These are phyloP conservation scores for Bombycilla garrulus DNA, from an alignment of 2,113 vertebrate species.

Conservation along the genomic window DNA sequence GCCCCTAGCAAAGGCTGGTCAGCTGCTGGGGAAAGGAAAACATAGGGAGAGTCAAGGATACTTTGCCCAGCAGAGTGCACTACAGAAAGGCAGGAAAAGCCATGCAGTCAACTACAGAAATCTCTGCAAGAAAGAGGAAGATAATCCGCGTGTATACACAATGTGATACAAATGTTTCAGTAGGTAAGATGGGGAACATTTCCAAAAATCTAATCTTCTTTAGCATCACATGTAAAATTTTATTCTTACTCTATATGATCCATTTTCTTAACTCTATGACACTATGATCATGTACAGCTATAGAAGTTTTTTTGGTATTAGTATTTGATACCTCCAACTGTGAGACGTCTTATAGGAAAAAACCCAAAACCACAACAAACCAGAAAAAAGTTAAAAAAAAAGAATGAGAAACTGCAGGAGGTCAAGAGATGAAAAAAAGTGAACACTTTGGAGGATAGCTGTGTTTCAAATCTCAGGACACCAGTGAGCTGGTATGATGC, in stretches of 20 bases:
- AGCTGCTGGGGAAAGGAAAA: not conserved
- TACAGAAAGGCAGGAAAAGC: not conserved
- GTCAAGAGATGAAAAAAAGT: not conserved
- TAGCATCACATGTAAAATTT: not conserved
- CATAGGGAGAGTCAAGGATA: not conserved
- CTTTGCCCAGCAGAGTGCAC: not conserved
- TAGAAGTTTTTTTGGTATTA: not conserved
- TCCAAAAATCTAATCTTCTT: not conserved
- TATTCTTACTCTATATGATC: not conserved
- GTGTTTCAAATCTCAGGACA: not conserved
- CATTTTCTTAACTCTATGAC: not conserved
- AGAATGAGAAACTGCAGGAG: not conserved
- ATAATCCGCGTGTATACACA: not conserved
- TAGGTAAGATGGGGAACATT: not conserved
- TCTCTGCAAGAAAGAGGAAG: not conserved
- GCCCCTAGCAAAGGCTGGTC: not conserved
- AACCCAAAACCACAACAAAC: not conserved
- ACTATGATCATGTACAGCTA: not conserved
- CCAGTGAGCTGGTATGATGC: no score
- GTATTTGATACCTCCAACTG: not conserved
- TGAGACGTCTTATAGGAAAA: not conserved
- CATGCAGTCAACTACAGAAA: rapidly evolving
- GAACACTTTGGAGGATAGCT: not conserved
- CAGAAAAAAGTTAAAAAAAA: not conserved
- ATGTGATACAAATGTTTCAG: not conserved